Percentiles rank a stretch among this genome's conserved stretches.
Evolutionary conservation across 1,140 invertebrate species (phyloP).

Genomic region (Bathynomus jamesi): DNA sequence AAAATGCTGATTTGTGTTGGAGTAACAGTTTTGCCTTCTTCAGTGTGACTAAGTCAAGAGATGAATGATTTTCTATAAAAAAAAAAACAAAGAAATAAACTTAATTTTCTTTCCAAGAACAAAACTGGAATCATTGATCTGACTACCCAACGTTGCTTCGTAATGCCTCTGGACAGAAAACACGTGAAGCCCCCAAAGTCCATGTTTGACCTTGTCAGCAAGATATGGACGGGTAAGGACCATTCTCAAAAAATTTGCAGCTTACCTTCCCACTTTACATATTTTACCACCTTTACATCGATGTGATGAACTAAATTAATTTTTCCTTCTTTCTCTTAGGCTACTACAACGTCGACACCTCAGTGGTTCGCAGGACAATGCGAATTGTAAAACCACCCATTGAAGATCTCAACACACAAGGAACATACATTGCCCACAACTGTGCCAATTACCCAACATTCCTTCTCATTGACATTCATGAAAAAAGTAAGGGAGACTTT

Average conservation of each 20-base stretch:
- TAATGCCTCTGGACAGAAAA: slow-evolving; percentile 74
- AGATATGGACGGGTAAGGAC: slow-evolving; percentile 58
- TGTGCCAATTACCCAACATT: slow-evolving; percentile 65
- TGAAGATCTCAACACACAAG: slow-evolving; percentile 55
- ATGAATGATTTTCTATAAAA: no score
- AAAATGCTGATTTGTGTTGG: no score
- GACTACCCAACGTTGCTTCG: slow-evolving; percentile 66
- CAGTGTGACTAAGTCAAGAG: no score
- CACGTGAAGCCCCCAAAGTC: slow-evolving; percentile 62
- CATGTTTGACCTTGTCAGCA: slow-evolving; percentile 67
- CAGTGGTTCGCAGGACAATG: slow-evolving; percentile 67
- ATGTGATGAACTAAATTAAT: no score
- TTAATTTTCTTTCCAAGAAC: slow-evolving; percentile 42
- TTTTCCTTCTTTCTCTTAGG: no score
- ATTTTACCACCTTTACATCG: neutral
- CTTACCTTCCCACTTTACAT: neutral
- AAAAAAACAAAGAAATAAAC: no score
- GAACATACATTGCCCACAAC: slow-evolving; percentile 60
- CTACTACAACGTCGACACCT: slow-evolving; percentile 73
- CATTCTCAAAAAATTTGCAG: neutral
- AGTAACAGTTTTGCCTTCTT: no score
- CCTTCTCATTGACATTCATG: slow-evolving; percentile 45
- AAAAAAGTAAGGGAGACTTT: neutral
- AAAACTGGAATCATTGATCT: slow-evolving; percentile 78
- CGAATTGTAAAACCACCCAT: slow-evolving; percentile 63